Percentiles rank a stretch among this genome's conserved stretches.
Conservation (phyloP, 2,113 vertebrate genomes). For the Salvator merianae region DNA sequence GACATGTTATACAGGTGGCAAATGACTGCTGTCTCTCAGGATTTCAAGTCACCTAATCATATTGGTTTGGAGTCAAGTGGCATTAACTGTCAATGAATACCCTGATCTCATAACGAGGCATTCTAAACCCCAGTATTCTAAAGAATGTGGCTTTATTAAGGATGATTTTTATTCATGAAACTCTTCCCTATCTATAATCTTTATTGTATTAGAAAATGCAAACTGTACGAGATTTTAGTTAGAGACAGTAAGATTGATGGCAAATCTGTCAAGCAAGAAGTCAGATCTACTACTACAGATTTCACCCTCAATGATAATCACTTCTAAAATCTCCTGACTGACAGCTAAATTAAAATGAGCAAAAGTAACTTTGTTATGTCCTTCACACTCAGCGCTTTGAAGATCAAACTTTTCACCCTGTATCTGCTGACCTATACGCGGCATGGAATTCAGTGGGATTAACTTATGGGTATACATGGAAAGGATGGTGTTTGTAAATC, state of each 20-base stretch:
- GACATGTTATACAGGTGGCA: not conserved
- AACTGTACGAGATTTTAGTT: too few relatives aligned
- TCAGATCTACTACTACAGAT: not conserved
- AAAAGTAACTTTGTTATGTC: not conserved
- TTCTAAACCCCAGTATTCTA: not conserved
- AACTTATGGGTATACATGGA: not conserved
- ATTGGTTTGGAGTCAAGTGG: not conserved
- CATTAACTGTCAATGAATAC: not conserved
- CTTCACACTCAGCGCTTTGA: not conserved
- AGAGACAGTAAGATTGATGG: not conserved
- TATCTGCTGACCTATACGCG: not conserved
- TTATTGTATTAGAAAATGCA: not conserved
- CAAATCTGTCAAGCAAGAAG: not conserved
- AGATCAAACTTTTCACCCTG: slow-evolving; percentile 8
- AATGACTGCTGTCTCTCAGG: not conserved
- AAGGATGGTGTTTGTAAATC: not conserved
- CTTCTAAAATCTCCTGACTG: not conserved
- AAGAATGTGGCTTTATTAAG: not conserved
- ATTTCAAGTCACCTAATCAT: slow-evolving; percentile 7
- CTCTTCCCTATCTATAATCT: not conserved
- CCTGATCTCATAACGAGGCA: not conserved
- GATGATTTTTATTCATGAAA: not conserved
- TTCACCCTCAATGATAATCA: not conserved
- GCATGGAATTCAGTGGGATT: not conserved
- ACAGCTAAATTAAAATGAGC: fast-evolving